phyloP scores from a whole-genome alignment of 2,797 vertebrate genomes.

The Brotula barbata region DNA sequence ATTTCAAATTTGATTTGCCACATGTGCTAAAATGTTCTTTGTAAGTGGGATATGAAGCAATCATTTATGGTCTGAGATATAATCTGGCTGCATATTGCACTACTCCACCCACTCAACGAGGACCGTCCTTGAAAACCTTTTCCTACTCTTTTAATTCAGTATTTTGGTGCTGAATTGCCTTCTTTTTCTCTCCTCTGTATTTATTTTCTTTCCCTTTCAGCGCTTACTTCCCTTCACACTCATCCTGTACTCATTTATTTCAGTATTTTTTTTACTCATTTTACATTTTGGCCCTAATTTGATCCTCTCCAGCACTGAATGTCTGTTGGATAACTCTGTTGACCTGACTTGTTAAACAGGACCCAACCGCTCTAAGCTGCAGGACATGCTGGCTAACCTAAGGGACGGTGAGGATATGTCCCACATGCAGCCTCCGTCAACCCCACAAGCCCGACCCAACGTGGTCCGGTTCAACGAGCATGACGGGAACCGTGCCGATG shows the following conservation, averaged over 20 bases:
- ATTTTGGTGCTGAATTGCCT: slow-evolving; percentile 42
- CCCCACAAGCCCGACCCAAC: slow-evolving; percentile 87
- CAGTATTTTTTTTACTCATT: slow-evolving; percentile 24
- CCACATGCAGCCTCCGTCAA: slow-evolving; percentile 91
- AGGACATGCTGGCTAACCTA: slow-evolving; percentile 99
- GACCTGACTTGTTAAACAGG: slow-evolving; percentile 75
- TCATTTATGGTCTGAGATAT: background rate
- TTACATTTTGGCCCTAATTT: background rate
- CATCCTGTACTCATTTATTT: slow-evolving; percentile 32
- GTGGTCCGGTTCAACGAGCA: slow-evolving; percentile 89
- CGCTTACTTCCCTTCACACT: slow-evolving; percentile 33
- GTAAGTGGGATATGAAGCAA: background rate
- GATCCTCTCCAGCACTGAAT: background rate
- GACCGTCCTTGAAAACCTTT: slow-evolving; percentile 1
- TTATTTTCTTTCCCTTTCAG: slow-evolving; percentile 48
- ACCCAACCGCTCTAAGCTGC: slow-evolving; percentile 97
- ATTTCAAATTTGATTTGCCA: background rate
- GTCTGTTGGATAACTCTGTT: slow-evolving; percentile 27
- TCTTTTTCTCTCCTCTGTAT: slow-evolving; percentile 33
- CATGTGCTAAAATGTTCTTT: background rate
- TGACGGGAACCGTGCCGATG: slow-evolving; percentile 89
- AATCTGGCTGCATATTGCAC: background rate
- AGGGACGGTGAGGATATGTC: slow-evolving; percentile 95
- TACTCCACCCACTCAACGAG: slow-evolving; percentile 27
- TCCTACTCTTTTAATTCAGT: slow-evolving; percentile 32